A percentile compares a stretch with the other conserved stretches of the same genome.
Conservation (phyloP, 2,113 vertebrate species). For the Scomber scombrus region DNA sequence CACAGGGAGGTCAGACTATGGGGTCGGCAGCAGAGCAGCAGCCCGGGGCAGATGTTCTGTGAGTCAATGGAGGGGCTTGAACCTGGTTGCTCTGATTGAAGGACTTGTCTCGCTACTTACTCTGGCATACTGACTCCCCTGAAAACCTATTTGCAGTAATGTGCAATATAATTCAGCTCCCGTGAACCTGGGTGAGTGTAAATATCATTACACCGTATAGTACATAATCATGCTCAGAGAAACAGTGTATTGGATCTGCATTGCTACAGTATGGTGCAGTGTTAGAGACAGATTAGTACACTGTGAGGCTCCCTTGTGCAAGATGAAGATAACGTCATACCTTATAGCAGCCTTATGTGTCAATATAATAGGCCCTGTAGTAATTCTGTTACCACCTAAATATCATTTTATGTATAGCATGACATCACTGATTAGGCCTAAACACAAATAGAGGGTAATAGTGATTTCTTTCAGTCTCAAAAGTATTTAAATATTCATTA, state of each 20-base stretch:
- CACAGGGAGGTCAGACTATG: not conserved
- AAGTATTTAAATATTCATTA: constrained; percentile 29
- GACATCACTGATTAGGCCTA: not conserved
- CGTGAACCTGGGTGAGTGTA: constrained; percentile 30
- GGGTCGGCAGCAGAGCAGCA: constrained; percentile 30
- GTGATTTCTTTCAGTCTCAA: not conserved
- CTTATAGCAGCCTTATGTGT: constrained; percentile 1
- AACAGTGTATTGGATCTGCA: constrained; percentile 16
- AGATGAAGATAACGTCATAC: not conserved
- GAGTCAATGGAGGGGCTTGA: constrained; percentile 34
- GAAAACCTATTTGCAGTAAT: constrained; percentile 42
- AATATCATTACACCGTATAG: constrained; percentile 28
- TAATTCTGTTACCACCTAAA: constrained; percentile 14
- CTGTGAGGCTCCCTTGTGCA: not conserved
- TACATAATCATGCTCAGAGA: constrained; percentile 18
- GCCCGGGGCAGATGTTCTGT: constrained; percentile 35
- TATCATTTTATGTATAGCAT: constrained; percentile 1
- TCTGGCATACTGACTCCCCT: constrained; percentile 7
- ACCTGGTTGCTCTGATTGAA: constrained; percentile 21
- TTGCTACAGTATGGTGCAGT: not conserved
- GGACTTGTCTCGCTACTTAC: constrained; percentile 26
- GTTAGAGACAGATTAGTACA: constrained; percentile 17
- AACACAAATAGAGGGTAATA: constrained; percentile 1
- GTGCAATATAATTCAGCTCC: constrained; percentile 38
- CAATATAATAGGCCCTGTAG: not conserved